Base-by-base conservation (phyloP, 1,140 invertebrate genomes). In the Ceratosolen fusciceps region DNA sequence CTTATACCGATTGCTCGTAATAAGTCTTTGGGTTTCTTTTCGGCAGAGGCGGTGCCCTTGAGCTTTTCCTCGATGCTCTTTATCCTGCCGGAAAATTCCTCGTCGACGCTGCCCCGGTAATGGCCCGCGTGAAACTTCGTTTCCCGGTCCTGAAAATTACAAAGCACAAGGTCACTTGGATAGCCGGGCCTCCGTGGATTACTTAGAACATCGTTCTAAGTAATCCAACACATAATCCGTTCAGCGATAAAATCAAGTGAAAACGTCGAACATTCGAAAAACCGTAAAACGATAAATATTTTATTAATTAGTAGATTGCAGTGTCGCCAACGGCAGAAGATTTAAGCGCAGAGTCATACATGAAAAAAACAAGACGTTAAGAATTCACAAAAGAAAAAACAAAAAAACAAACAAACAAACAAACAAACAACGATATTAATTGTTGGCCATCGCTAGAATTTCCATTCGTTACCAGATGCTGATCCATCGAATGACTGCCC, bases 11-110 rank as follows among this genome's bases (percentile, higher is more conserved):
- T 96, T 26, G 96, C 95, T 74, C 96, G 92, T 85, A 96, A 91
- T 62, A 98, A 90, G 89, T 97, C 96, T 89, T 95, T 96, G 1
- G 95, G 96, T 86, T 96, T 97, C 83, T 96, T 95, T 2, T 95
- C 93, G 1, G 91, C 89, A 0, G 92, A 87, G 1, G 89, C 84
- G 71, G 91, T 89, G 84, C 94, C 90, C 83, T 92, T 88, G 47
- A 94, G 87, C 87, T 94, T 94, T 83, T 95, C 90, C 90, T 94
- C 91, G 84, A 95, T 88, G 87, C 93, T 90, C 90, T 94, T 92
- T 83, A 95, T 92, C 85, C 94, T 90, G n/a, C 93, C 93, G 58
- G 93, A 93, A 84, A 95, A 93, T 83, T 94, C 92, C 83, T 95
- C 92, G 81, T 94, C 94, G 62, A 90, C 85, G 82, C 91, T 91